Percentiles rank a stretch among this genome's conserved stretches.
These are phyloP conservation scores for Pocota personata DNA, from an alignment of 2,888 invertebrate genomes.

Conservation along the genomic window DNA sequence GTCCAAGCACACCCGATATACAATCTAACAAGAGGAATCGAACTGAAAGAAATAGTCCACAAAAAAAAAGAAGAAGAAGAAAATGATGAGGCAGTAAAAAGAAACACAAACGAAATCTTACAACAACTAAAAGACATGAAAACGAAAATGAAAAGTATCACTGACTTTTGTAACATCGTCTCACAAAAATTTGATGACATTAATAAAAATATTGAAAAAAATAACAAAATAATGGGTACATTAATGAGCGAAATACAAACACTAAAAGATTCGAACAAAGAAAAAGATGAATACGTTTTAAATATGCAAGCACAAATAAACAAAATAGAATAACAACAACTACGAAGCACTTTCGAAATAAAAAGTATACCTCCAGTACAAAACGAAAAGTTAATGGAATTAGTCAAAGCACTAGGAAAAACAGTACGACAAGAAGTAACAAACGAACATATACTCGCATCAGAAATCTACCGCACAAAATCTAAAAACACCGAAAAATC, in stretches of 20 bases:
- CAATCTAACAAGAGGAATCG: background rate
- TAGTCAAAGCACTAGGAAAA: background rate
- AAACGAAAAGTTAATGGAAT: background rate
- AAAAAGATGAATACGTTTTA: background rate
- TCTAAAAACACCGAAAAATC: too few species aligned
- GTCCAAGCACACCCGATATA: background rate
- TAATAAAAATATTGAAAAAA: background rate
- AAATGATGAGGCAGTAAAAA: background rate
- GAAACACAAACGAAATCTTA: background rate
- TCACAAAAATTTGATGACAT: background rate
- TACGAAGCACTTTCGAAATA: background rate
- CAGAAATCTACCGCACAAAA: too few species aligned
- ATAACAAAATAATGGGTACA: background rate
- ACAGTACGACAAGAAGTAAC: background rate
- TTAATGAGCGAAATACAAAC: background rate
- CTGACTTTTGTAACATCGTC: background rate
- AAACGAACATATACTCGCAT: too few species aligned
- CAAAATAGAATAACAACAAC: background rate
- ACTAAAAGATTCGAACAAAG: background rate
- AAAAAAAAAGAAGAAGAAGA: background rate
- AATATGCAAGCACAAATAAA: background rate
- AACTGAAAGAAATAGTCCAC: background rate
- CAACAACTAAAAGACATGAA: background rate
- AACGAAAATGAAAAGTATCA: background rate
- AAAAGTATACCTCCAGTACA: background rate